Conservation (phyloP, 2,113 vertebrate genomes). For the Apodemus speciosus region DNA sequence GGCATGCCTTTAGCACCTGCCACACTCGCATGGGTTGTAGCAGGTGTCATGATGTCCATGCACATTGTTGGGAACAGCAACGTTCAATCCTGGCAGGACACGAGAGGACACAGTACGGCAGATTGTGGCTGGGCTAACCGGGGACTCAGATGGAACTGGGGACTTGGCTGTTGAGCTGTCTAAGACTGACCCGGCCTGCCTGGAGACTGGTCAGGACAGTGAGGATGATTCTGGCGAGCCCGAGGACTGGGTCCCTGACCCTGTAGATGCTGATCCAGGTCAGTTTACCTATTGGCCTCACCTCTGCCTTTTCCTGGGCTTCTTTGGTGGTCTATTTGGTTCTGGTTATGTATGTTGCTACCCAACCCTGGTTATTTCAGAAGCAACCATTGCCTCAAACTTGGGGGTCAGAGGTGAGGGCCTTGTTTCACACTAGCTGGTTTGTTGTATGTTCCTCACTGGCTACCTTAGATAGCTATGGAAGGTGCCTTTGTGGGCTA, state of each 20-base stretch:
- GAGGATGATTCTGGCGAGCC: slow-evolving; percentile 95
- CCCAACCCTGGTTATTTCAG: accelerated
- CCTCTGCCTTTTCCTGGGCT: neutral
- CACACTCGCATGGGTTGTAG: accelerated
- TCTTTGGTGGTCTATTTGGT: neutral
- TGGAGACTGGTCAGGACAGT: slow-evolving; percentile 96
- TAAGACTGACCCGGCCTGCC: slow-evolving; percentile 93
- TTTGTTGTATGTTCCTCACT: accelerated
- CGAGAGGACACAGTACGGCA: slow-evolving; percentile 97
- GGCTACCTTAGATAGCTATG: too few species aligned
- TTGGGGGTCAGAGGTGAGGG: neutral
- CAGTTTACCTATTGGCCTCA: neutral
- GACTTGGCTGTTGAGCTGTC: slow-evolving; percentile 96
- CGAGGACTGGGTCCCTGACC: slow-evolving; percentile 96
- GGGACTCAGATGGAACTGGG: slow-evolving; percentile 93
- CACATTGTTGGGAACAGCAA: neutral
- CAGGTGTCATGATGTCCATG: accelerated
- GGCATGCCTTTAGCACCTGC: accelerated
- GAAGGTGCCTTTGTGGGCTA: neutral
- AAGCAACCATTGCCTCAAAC: neutral
- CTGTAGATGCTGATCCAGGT: slow-evolving; percentile 96
- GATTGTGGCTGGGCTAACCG: slow-evolving; percentile 96
- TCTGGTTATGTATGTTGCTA: accelerated
- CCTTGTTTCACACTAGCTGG: neutral
- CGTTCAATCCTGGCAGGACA: slow-evolving; percentile 85